Evolutionary conservation across 35 echinoderm and acorn worm genomes (phyloP), one percentile per base, ranked within the genome.

Genomic region (Holothuria glaberrima): DNA sequence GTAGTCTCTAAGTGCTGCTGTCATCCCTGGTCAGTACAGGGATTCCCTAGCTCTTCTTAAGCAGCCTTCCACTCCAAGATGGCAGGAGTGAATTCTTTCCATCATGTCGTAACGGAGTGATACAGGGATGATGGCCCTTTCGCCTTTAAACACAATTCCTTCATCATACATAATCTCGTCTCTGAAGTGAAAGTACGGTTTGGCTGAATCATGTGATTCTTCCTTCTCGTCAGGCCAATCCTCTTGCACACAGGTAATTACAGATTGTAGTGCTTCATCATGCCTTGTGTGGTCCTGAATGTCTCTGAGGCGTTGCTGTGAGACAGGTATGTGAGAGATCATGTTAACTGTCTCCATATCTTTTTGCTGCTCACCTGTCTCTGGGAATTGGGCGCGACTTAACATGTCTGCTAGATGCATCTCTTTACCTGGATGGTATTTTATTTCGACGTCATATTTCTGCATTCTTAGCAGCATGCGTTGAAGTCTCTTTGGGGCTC

Each of bases 391-490:
- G n/a, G n/a, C n/a, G n/a, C n/a, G n/a, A n/a, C n/a, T n/a, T n/a
- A n/a, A n/a, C n/a, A n/a, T n/a, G n/a, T n/a, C n/a, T n/a, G 14
- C 0, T 54, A 83, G 52, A 33, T 50, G 29, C 54, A 92, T 88
- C 0, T 77, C 36, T 14, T 44, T 88, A 17, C 91, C 91, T 66
- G 71, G 83, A 6, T 81, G 34, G 28, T 88, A 88, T 1, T 30
- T 12, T 38, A 92, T 87, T 20, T 92, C 21, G 5, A n/a, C 52
- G 12, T 92, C 58, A 24, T 92, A 92, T 58, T 80, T 88, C 85
- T 92, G 91, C 54, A 88, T 6, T 12, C 91, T 45, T 0, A 90
- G 33, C 9, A 90, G 36, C 60, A 90, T 77, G 3, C 48, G 1
- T 70, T 90, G 59, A 30, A 88, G 38, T 63, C 84, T n/a, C 60